Evolutionary conservation across 2,888 invertebrate species (phyloP), one percentile per base, ranked within the genome.

Genomic region (Cybosia mesomella): DNA sequence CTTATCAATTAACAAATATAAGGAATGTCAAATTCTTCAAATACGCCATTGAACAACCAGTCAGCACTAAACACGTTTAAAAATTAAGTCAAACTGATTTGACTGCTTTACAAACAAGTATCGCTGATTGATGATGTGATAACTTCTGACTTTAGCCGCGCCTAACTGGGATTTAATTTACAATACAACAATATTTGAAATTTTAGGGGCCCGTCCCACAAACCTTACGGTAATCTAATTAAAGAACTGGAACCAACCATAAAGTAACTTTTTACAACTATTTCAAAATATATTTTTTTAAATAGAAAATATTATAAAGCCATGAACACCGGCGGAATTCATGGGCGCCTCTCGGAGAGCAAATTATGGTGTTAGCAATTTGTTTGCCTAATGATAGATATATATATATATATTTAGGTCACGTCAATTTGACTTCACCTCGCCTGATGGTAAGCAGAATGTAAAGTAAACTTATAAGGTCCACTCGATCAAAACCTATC

Each of bases 81-180:
- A 68, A 71, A 72, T 69, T 68, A 62, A 73, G 74, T 68, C 49
- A 66, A 70, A 74, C 68, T 49, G 39, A 71, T 63, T 74, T 78
- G 75, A 77, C 75, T 63, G 54, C 73, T 75, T 70, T 69, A 77
- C 73, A 74, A 75, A 75, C 59, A 64, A 67, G 58, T 67, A 79
- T 70, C 57, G 49, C 53, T 82, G 77, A 83, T 83, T 80, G 76
- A 83, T 77, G 75, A 77, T 68, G 79, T 80, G 78, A 80, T 82
- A 80, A 83, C 79, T 80, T 79, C 64, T 72, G 73, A 77, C 73
- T 77, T 58, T 65, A 73, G 74, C 72, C 77, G 75, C 74, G 74
- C 74, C 75, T 72, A 74, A 76, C 65, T 67, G 75, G 71, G 74
- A 77, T 77, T 78, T 79, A 81, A 86, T 85, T 85, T 85, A 86